Base-by-base conservation (phyloP, 2,888 invertebrate species). In the Troides aeacus region DNA sequence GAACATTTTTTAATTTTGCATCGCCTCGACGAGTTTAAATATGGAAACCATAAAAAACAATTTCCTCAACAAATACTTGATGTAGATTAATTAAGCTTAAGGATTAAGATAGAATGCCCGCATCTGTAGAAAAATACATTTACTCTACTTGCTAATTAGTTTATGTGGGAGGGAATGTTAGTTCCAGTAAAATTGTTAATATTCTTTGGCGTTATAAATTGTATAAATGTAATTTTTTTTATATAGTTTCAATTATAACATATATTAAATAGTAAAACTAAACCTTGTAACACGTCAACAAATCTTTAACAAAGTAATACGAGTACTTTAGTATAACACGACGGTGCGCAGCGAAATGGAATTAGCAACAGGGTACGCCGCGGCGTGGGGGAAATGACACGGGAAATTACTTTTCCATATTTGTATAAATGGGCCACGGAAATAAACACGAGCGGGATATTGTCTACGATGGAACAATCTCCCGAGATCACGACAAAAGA, bases 391-490 rank as follows among this genome's bases (percentile, higher is more conserved):
- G 90, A 91, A 88, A 91, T 89, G 82, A 80, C 79, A 78, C 77
- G 83, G 90, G 92, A 91, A 90, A 92, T 92, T 85, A 88, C 83
- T 84, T 87, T 90, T 84, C 86, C 80, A 87, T 88, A 88, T 89
- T 88, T 87, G 86, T 86, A 91, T 85, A 89, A 90, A 89, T 83
- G 84, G 75, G 77, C 70, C 76, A 76, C 84, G 91, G 89, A 90
- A 92, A 89, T 86, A 91, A 91, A 91, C 86, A 90, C 75, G 75
- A 79, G 77, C 84, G 87, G 87, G 88, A 91, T 90, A 90, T 92
- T 91, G 89, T 86, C 84, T 83, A 71, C 72, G 7, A 79, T 79
- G 77, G 77, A 77, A 81, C 84, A 84, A 85, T 86, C 84, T 85
- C 80, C 80, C 77, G 74, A 60, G 74, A 76, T 78, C 72, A 65